Evolutionary conservation across 1,140 invertebrate genomes (phyloP).

Genomic region (Idris sp.): DNA sequence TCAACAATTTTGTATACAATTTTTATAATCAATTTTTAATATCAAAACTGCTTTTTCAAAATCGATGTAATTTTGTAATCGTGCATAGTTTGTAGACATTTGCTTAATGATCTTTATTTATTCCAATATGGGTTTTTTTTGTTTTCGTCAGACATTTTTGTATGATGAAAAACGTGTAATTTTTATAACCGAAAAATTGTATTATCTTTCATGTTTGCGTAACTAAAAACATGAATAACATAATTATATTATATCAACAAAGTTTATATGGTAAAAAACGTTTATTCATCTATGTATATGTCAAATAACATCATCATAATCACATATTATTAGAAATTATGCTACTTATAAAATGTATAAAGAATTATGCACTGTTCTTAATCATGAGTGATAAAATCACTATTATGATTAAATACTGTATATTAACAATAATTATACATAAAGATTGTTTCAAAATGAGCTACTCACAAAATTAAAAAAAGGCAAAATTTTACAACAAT

Average conservation of each 20-base stretch:
- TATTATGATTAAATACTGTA: conserved; percentile 44
- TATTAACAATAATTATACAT: conserved; percentile 27
- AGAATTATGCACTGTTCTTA: conserved; percentile 47
- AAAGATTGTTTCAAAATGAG: conserved; percentile 30
- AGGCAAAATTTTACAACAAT: too few relatives aligned
- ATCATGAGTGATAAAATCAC: conserved; percentile 29
- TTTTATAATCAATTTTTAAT: too few relatives aligned
- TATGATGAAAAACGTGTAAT: too few relatives aligned
- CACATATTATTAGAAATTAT: conserved; percentile 30
- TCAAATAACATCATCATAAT: conserved; percentile 36
- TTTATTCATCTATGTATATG: conserved; percentile 33
- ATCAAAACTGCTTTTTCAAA: too few relatives aligned
- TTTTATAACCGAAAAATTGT: too few relatives aligned
- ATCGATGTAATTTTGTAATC: too few relatives aligned
- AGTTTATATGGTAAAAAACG: conserved; percentile 22
- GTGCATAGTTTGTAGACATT: too few relatives aligned
- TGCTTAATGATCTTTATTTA: too few relatives aligned
- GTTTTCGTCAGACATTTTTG: too few relatives aligned
- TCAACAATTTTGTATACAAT: too few relatives aligned
- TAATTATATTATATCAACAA: conserved; percentile 3
- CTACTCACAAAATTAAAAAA: too few relatives aligned
- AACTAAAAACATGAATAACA: neutral
- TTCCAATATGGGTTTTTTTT: too few relatives aligned
- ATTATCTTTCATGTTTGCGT: neutral
- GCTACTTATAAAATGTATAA: conserved; percentile 46